Evolutionary conservation across 2,888 invertebrate species (phyloP).

Genomic region (Chrysotoxum bicinctum): DNA sequence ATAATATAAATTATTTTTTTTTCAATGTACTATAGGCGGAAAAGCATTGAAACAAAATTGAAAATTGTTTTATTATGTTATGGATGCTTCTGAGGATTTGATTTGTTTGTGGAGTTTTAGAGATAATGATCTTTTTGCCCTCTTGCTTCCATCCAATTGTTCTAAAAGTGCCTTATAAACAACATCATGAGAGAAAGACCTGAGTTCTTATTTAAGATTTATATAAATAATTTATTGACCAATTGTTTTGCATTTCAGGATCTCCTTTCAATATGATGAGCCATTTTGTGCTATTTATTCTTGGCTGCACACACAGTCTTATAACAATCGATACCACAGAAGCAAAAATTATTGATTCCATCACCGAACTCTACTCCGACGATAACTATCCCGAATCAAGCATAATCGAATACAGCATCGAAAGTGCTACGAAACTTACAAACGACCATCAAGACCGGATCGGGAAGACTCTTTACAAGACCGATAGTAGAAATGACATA

Average conservation of each 20-base stretch:
- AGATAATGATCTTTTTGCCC: not conserved
- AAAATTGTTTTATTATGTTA: not conserved
- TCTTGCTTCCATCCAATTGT: not conserved
- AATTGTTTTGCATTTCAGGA: slow-evolving; percentile 8
- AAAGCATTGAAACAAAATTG: slow-evolving; percentile 3
- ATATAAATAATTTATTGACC: not conserved
- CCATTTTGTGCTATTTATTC: not conserved
- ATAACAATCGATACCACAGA: not conserved
- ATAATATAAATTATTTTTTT: not conserved
- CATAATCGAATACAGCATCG: slow-evolving; percentile 50
- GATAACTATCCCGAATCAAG: slow-evolving; percentile 50
- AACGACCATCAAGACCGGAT: slow-evolving; percentile 33
- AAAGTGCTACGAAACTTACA: slow-evolving; percentile 35
- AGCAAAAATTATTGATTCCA: slow-evolving; percentile 17
- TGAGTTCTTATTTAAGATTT: not conserved
- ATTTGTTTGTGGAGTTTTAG: not conserved
- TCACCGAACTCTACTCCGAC: slow-evolving; percentile 44
- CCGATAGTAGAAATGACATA: slow-evolving; percentile 59
- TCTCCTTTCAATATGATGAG: slow-evolving; percentile 17
- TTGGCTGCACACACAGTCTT: slow-evolving; percentile 4
- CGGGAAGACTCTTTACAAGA: slow-evolving; percentile 53
- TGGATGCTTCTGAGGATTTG: not conserved
- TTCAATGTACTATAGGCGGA: not conserved
- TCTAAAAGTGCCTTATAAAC: too few species aligned
- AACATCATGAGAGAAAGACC: too few species aligned